Evolutionary conservation across 2,113 vertebrate genomes (phyloP).

Genomic region (Microcebus griseorufus): DNA sequence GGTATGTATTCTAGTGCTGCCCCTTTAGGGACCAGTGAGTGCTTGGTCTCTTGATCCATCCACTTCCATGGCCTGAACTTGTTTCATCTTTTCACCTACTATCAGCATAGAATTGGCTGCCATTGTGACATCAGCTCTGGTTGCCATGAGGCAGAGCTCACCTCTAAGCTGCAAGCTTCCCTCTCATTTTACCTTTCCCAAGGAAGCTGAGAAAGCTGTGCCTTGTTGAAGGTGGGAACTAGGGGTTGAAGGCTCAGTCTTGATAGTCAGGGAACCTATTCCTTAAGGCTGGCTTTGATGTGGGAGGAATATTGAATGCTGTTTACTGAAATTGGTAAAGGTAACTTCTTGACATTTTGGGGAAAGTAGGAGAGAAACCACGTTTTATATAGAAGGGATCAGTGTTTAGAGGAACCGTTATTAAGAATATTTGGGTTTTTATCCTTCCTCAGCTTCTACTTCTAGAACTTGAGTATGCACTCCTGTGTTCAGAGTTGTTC

Average conservation of each 20-base stretch:
- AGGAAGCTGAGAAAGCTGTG: slow-evolving; percentile 31
- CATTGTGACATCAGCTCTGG: slow-evolving; percentile 69
- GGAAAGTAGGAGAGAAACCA: not conserved
- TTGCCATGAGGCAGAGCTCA: not conserved
- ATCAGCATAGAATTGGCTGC: slow-evolving; percentile 48
- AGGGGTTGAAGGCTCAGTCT: not conserved
- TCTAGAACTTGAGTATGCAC: slow-evolving; percentile 1
- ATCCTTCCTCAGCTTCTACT: not conserved
- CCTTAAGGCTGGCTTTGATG: slow-evolving; percentile 1
- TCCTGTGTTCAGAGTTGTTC: not conserved
- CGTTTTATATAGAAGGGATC: slow-evolving; percentile 8
- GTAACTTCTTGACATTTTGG: slow-evolving; percentile 48
- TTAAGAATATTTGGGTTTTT: not conserved
- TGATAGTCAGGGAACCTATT: not conserved
- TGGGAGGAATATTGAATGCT: slow-evolving; percentile 41
- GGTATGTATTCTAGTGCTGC: not conserved
- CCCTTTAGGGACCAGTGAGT: not conserved
- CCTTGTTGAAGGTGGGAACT: slow-evolving; percentile 30
- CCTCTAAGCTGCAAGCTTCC: not conserved
- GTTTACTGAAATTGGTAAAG: slow-evolving; percentile 22
- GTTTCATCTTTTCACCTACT: not conserved
- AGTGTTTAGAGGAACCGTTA: not conserved
- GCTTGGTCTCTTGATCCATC: not conserved
- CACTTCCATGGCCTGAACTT: not conserved
- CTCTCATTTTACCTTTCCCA: slow-evolving; percentile 49